phyloP scores from a whole-genome alignment of 1,140 invertebrate genomes.

The Dinothrombium tinctorium region DNA sequence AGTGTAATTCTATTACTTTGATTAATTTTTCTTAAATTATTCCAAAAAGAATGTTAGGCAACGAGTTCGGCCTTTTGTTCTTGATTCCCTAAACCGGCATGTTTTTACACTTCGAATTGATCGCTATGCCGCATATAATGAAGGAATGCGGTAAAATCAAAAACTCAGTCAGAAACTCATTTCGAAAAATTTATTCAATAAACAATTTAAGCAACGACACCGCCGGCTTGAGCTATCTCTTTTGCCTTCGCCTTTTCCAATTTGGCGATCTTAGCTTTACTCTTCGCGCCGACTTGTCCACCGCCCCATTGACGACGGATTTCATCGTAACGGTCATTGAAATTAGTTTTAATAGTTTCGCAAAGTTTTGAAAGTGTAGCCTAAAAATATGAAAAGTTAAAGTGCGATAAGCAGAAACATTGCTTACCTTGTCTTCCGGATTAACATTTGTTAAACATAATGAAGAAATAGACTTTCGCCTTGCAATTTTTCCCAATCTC shows the following conservation, averaged over 20 bases:
- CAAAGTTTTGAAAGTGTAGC: slow-evolving; percentile 61
- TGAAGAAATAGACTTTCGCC: slow-evolving; percentile 69
- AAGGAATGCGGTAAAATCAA: too few species aligned
- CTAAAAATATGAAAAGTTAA: slow-evolving; percentile 3
- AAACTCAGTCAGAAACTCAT: too few species aligned
- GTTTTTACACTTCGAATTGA: too few species aligned
- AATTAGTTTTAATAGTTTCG: slow-evolving; percentile 89
- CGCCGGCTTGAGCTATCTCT: too few species aligned
- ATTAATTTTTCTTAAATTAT: too few species aligned
- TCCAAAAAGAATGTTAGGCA: too few species aligned
- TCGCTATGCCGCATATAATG: too few species aligned
- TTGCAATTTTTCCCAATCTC: slow-evolving; percentile 70
- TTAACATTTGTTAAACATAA: slow-evolving; percentile 57
- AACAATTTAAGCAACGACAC: too few species aligned
- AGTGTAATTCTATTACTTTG: too few species aligned
- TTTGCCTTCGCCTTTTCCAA: slow-evolving; percentile 66
- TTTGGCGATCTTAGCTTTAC: slow-evolving; percentile 74
- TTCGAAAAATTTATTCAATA: too few species aligned
- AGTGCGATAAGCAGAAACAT: not conserved
- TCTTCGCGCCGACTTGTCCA: slow-evolving; percentile 79
- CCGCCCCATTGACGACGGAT: slow-evolving; percentile 95
- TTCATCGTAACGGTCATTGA: slow-evolving; percentile 92
- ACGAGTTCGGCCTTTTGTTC: too few species aligned
- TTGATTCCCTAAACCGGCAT: too few species aligned
- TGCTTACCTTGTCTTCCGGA: slow-evolving; percentile 22